Evolutionary conservation across 37 sponge, comb jelly and placozoan genomes (phyloP).

Genomic region (Corticium candelabrum): DNA sequence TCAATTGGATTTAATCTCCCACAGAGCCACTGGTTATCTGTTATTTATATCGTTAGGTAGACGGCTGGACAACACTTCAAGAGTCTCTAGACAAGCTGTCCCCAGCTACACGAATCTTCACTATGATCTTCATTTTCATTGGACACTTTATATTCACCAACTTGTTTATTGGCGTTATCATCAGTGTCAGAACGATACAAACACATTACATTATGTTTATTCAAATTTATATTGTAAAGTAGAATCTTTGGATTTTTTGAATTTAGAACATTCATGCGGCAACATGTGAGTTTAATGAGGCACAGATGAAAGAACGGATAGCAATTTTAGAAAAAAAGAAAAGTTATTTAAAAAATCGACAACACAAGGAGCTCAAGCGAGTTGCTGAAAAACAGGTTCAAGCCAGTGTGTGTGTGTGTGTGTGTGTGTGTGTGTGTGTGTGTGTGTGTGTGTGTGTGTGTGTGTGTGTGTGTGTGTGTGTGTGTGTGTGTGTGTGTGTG

Average conservation of each 20-base stretch:
- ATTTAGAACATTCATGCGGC: constrained; percentile 67
- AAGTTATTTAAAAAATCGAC: constrained; percentile 30
- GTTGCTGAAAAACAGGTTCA: constrained; percentile 53
- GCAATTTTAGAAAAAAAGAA: constrained; percentile 44
- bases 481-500: too few species aligned
- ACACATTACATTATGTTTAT: too few species aligned
- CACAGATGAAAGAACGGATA: constrained; percentile 28
- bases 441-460: constrained; percentile 5
- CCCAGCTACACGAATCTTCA: constrained; percentile 47
- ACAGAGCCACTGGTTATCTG: too few species aligned
- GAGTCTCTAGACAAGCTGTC: constrained; percentile 29
- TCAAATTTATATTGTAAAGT: too few species aligned
- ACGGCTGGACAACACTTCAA: constrained; percentile 66
- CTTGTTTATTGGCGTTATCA: constrained; percentile 71
- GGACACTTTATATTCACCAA: constrained; percentile 84
- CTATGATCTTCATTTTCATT: constrained; percentile 50
- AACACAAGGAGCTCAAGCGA: constrained; percentile 53
- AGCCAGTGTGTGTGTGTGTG: not conserved
- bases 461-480: constrained; percentile 15
- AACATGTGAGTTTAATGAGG: constrained; percentile 26
- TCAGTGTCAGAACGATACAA: constrained; percentile 22
- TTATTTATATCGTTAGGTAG: constrained; percentile 23
- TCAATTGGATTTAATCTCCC: too few species aligned
- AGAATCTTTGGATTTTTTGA: too few species aligned
- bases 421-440: not conserved